A percentile compares a stretch with the other conserved stretches of the same genome.
phyloP scores from a whole-genome alignment of 2,888 invertebrate genomes.

The Crematogaster levior region DNA sequence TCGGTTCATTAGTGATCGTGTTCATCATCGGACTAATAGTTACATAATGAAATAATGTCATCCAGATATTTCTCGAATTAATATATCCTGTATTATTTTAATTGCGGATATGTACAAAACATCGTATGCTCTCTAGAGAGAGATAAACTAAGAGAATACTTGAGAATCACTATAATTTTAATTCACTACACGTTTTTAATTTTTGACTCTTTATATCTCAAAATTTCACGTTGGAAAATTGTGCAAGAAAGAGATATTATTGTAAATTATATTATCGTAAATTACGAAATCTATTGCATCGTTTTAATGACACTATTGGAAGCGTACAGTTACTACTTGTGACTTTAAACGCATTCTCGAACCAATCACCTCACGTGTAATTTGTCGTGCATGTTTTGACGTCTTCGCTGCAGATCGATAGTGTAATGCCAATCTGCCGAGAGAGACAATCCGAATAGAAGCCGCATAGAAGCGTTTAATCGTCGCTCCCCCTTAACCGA shows the following conservation, averaged over 20 bases:
- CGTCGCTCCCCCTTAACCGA: conserved; percentile 44
- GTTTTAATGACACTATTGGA: background rate
- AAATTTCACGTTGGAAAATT: background rate
- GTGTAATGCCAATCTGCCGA: conserved; percentile 25
- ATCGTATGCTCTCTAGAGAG: too few species aligned
- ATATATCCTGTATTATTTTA: background rate
- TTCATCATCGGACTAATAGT: background rate
- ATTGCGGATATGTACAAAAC: too few species aligned
- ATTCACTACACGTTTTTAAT: background rate
- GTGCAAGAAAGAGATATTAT: too few species aligned
- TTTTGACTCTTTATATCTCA: background rate
- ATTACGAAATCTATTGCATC: background rate
- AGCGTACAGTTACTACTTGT: background rate
- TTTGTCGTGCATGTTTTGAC: conserved; percentile 29
- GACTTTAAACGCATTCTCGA: background rate
- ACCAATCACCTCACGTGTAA: conserved; percentile 18
- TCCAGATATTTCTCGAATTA: background rate
- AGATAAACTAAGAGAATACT: background rate
- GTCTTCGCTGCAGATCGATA: conserved; percentile 39
- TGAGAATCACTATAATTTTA: background rate
- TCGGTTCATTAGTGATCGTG: background rate
- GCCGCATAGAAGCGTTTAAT: conserved; percentile 50
- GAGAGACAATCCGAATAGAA: conserved; percentile 37
- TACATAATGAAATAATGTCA: background rate
- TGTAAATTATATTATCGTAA: too few species aligned